Evolutionary conservation across 2,888 invertebrate species (phyloP).

Genomic region (Phengaris alcon): DNA sequence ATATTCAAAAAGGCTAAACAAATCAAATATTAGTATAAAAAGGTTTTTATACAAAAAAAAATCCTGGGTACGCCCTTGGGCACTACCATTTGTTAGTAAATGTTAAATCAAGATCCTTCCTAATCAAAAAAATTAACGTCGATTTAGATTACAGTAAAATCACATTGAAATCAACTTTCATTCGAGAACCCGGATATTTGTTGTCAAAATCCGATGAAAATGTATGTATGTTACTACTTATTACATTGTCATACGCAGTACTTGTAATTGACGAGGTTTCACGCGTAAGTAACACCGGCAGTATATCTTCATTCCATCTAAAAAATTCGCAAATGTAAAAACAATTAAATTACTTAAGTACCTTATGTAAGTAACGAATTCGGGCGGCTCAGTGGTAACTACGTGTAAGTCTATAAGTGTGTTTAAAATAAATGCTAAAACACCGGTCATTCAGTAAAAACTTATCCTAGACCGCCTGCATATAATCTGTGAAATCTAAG

Average conservation of each 20-base stretch:
- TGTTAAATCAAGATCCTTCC: neutral
- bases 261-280: constrained; percentile 1
- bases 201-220: neutral
- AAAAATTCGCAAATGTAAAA: neutral
- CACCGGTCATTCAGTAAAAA: constrained; percentile 11
- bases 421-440: constrained; percentile 20
- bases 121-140: constrained; percentile 9
- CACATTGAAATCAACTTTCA: neutral
- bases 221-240: neutral
- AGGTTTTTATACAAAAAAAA: too few species aligned
- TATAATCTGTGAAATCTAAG: neutral
- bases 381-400: constrained; percentile 42
- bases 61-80: too few species aligned
- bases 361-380: constrained; percentile 13
- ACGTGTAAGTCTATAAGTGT: constrained; percentile 26
- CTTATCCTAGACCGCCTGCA: constrained; percentile 1
- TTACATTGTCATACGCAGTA: neutral
- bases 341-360: constrained; percentile 21
- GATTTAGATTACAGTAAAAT: neutral
- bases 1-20: too few species aligned
- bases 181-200: neutral
- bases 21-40: too few species aligned
- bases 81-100: neutral
- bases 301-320: neutral
- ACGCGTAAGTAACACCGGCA: neutral